Evolutionary conservation across 2,888 invertebrate genomes (phyloP).

Genomic region (Argyresthia goedartella): DNA sequence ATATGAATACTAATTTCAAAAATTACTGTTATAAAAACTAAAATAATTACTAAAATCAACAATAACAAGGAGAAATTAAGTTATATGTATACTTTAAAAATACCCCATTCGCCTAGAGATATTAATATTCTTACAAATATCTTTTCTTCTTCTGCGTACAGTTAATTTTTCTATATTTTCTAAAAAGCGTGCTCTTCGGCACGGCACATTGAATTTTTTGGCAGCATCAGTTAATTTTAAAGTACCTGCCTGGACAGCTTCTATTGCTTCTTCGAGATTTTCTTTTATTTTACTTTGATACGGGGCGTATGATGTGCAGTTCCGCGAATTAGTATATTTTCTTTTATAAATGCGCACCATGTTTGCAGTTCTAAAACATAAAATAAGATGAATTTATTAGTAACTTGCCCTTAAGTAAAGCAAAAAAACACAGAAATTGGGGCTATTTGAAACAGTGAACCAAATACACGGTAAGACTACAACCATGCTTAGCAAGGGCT

Average conservation of each 20-base stretch:
- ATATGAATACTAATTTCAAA: too few relatives aligned
- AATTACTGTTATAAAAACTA: too few relatives aligned
- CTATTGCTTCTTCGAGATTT: background rate
- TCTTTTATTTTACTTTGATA: background rate
- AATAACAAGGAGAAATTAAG: too few relatives aligned
- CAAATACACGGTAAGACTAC: too few relatives aligned
- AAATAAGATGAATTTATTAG: too few relatives aligned
- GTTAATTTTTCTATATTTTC: background rate
- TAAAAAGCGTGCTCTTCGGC: background rate
- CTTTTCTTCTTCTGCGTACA: background rate
- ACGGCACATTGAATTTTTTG: background rate
- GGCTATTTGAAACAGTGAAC: too few relatives aligned
- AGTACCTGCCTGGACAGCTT: background rate
- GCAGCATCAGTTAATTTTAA: background rate
- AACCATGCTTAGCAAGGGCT: too few relatives aligned
- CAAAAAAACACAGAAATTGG: too few relatives aligned
- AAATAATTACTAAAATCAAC: too few relatives aligned
- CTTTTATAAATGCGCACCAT: background rate
- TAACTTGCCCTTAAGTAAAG: too few relatives aligned
- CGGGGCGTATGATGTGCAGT: background rate
- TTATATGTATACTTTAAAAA: background rate
- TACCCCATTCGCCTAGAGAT: background rate
- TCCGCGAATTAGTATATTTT: background rate
- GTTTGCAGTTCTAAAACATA: constrained; percentile 7
- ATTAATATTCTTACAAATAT: background rate